Conservation (phyloP, 2,888 invertebrate genomes). For the Hecatera dysodea region DNA sequence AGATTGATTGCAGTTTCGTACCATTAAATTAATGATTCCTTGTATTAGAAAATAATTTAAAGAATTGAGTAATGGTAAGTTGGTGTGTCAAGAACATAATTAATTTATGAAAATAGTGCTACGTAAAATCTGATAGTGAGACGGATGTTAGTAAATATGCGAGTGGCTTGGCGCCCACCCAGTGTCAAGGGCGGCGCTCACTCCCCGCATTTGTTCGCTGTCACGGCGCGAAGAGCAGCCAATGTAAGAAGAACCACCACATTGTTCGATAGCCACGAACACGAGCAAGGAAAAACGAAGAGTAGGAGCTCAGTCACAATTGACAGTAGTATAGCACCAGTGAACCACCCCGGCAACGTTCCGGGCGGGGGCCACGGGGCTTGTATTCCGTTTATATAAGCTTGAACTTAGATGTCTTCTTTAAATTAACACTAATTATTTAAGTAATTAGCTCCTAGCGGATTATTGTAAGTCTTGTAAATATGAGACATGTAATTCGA, state of each 20-base stretch:
- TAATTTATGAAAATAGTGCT: conserved; percentile 43
- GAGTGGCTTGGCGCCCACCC: conserved; percentile 72
- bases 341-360: conserved; percentile 58
- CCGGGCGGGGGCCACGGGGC: conserved; percentile 68
- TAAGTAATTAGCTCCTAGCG: conserved; percentile 68
- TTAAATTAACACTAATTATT: conserved; percentile 73
- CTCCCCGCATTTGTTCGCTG: conserved; percentile 67
- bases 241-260: conserved; percentile 70
- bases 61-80: conserved; percentile 30
- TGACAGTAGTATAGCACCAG: conserved; percentile 55
- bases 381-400: conserved; percentile 71
- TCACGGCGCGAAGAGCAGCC: conserved; percentile 60
- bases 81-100: conserved; percentile 38
- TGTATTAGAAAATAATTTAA: conserved; percentile 38
- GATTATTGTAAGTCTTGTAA: conserved; percentile 68
- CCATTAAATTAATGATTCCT: conserved; percentile 42
- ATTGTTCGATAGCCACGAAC: conserved; percentile 62
- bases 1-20: conserved; percentile 44
- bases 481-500: conserved; percentile 64
- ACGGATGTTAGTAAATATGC: conserved; percentile 78
- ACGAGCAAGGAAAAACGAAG: conserved; percentile 56
- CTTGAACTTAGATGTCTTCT: conserved; percentile 74
- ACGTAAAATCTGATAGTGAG: conserved; percentile 45
- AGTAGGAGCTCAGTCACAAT: conserved; percentile 66
- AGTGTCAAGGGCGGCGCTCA: conserved; percentile 85